Evolutionary conservation across 2,888 invertebrate genomes (phyloP).

Genomic region (Pachliopta kotzebuea): DNA sequence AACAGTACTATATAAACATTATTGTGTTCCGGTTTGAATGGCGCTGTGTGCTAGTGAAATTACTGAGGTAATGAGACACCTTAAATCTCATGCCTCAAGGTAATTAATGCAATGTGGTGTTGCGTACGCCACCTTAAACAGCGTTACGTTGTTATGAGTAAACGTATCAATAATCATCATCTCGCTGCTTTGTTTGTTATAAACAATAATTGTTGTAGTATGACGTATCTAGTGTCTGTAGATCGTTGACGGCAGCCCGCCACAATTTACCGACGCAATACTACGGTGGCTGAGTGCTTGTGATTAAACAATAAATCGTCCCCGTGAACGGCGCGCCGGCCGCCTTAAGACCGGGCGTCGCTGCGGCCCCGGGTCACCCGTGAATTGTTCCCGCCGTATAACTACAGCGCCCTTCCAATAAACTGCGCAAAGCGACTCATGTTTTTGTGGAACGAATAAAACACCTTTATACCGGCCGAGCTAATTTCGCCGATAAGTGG

Average conservation of each 20-base stretch:
- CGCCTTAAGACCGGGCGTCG: conserved; percentile 39
- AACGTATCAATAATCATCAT: too few relatives aligned
- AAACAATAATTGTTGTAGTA: not conserved
- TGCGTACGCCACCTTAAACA: too few relatives aligned
- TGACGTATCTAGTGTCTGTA: conserved; percentile 32
- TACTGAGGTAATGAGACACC: too few relatives aligned
- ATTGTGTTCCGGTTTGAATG: too few relatives aligned
- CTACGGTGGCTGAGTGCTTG: conserved; percentile 65
- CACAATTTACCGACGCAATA: conserved; percentile 72
- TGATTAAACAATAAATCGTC: conserved; percentile 75
- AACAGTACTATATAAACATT: too few relatives aligned
- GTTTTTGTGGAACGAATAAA: conserved; percentile 23
- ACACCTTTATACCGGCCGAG: conserved; percentile 13
- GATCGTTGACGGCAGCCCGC: conserved; percentile 43
- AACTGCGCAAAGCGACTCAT: conserved; percentile 19
- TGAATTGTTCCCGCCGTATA: conserved; percentile 31
- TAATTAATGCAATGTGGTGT: too few relatives aligned
- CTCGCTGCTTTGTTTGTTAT: too few relatives aligned
- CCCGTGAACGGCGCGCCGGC: conserved; percentile 34
- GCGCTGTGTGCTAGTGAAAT: too few relatives aligned
- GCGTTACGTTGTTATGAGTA: too few relatives aligned
- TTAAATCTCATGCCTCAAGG: too few relatives aligned
- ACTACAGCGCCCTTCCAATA: conserved; percentile 30
- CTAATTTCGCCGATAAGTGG: conserved; percentile 24
- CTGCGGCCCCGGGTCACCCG: conserved; percentile 41